phyloP scores from a whole-genome alignment of 2,797 vertebrate species.

The Carduelis carduelis region DNA sequence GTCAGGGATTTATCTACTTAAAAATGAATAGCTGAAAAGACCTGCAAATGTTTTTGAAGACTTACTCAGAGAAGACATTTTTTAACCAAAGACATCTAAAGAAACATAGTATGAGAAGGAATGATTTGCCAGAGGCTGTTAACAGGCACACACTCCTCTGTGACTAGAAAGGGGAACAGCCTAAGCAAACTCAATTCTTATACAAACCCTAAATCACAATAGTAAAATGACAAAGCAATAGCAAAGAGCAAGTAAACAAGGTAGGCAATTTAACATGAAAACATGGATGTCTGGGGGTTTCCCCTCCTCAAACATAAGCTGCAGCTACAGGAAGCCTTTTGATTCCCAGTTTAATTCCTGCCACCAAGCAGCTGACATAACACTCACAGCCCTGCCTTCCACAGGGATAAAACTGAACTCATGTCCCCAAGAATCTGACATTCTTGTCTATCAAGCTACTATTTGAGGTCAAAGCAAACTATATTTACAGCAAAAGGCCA shows the following conservation, averaged over 20 bases:
- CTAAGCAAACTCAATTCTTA: background rate
- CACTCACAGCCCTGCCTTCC: background rate
- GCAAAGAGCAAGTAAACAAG: background rate
- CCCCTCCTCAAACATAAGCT: background rate
- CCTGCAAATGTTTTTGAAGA: background rate
- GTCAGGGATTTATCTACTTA: background rate
- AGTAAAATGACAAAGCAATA: background rate
- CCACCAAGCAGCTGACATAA: background rate
- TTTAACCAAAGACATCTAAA: background rate
- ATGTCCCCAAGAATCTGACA: background rate
- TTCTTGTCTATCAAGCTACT: background rate
- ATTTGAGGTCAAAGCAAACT: background rate
- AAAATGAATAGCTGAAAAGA: background rate
- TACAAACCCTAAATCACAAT: background rate
- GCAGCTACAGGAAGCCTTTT: background rate
- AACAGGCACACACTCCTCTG: background rate
- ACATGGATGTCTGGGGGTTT: background rate
- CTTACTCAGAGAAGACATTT: background rate
- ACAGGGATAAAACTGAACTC: background rate
- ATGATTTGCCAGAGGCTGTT: background rate
- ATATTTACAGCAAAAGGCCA: conserved; percentile 4
- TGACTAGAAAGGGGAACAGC: background rate
- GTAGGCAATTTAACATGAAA: background rate
- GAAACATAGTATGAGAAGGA: background rate
- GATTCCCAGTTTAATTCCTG: background rate